These are phyloP conservation scores for Lepidochrysops patricia DNA, from an alignment of 2,888 invertebrate species.

Conservation along the genomic window DNA sequence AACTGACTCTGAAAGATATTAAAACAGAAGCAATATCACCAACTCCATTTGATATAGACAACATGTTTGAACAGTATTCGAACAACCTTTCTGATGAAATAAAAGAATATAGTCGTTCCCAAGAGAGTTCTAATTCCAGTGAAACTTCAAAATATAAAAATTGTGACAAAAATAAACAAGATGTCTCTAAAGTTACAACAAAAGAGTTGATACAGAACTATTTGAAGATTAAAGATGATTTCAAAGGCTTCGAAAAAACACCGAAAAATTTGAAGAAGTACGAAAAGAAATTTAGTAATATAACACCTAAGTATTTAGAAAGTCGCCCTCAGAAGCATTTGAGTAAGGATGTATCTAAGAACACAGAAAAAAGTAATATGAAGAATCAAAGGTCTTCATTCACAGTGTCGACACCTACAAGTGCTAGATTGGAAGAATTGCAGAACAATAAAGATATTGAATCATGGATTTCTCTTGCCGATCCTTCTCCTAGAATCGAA, in stretches of 20 bases:
- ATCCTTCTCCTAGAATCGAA: conserved; percentile 51
- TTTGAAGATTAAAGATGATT: conserved; percentile 60
- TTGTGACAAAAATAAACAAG: conserved; percentile 37
- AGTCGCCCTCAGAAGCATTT: conserved; percentile 39
- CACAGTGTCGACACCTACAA: conserved; percentile 41
- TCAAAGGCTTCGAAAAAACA: conserved; percentile 27
- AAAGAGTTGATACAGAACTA: conserved; percentile 65
- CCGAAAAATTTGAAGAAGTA: conserved; percentile 40
- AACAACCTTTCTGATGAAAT: conserved; percentile 33
- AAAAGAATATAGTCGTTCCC: conserved; percentile 31
- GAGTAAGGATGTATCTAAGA: conserved; percentile 45
- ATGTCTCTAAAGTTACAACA: conserved; percentile 58
- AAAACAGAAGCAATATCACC: conserved; percentile 60
- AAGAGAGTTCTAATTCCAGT: conserved; percentile 27
- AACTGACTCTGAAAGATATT: conserved; percentile 65
- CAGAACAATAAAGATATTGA: conserved; percentile 65
- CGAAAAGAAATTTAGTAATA: conserved; percentile 43
- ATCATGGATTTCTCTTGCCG: conserved; percentile 66
- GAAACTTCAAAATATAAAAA: conserved; percentile 33
- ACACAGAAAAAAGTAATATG: conserved; percentile 29
- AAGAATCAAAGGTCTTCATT: conserved; percentile 44
- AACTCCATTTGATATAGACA: conserved; percentile 58
- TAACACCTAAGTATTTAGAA: conserved; percentile 34
- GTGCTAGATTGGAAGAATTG: conserved; percentile 57
- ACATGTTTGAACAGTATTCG: conserved; percentile 56